Percentiles rank a stretch among this genome's conserved stretches.
Evolutionary conservation across 2,888 invertebrate genomes (phyloP).

Genomic region (Melanostoma mellinum): DNA sequence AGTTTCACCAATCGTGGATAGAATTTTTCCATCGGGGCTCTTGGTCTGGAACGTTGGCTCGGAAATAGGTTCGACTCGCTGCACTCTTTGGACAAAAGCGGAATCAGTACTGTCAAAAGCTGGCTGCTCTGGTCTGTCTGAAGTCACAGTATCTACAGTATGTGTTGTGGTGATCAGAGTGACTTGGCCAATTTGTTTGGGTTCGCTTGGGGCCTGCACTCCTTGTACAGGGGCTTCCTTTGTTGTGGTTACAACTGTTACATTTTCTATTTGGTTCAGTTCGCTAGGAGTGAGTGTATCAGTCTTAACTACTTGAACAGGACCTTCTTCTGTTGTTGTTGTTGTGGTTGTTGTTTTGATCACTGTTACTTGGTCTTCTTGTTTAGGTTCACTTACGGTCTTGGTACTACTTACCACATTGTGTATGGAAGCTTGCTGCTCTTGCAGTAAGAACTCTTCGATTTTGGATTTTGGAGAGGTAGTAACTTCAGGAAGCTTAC

Average conservation of each 20-base stretch:
- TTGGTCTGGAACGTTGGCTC: neutral
- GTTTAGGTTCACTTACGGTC: neutral
- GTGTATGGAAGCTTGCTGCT: slow-evolving; percentile 3
- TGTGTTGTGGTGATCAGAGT: slow-evolving; percentile 10
- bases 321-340: too few species aligned
- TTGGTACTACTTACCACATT: neutral
- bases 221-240: neutral
- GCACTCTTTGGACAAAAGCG: neutral
- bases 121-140: neutral
- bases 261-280: neutral
- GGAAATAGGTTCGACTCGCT: neutral
- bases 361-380: slow-evolving; percentile 1
- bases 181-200: slow-evolving; percentile 2
- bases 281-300: too few species aligned
- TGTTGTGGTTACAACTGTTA: slow-evolving; percentile 30
- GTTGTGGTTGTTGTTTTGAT: neutral
- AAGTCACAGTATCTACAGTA: neutral
- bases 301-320: too few species aligned
- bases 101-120: slow-evolving; percentile 14
- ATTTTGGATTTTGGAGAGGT: neutral
- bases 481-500: too few species aligned
- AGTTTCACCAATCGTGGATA: slow-evolving; percentile 85
- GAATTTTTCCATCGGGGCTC: slow-evolving; percentile 16
- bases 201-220: neutral
- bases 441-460: slow-evolving; percentile 32